These are phyloP conservation scores for Hyles vespertilio DNA, from an alignment of 1,140 invertebrate species.

Conservation along the genomic window DNA sequence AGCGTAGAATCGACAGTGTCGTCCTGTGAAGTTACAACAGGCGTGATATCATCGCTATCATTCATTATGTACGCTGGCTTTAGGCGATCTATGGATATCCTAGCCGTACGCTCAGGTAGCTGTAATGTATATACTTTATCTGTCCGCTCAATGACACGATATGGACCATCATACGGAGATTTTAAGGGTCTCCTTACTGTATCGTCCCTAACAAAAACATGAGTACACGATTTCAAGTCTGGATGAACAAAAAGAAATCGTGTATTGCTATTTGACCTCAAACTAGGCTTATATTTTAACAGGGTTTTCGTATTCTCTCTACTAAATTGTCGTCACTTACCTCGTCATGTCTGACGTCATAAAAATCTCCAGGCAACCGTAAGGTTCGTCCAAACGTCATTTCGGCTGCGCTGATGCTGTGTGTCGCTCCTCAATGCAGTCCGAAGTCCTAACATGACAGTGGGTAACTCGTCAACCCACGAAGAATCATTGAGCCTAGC, in stretches of 20 bases:
- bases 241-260: slow-evolving; percentile 1
- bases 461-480: slow-evolving; percentile 41
- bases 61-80: slow-evolving; percentile 13
- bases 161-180: slow-evolving; percentile 17
- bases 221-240: slow-evolving; percentile 6
- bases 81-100: slow-evolving; percentile 14
- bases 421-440: slow-evolving; percentile 11
- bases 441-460: slow-evolving; percentile 38
- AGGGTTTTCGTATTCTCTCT: slow-evolving; percentile 2
- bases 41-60: no score
- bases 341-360: not conserved
- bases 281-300: not conserved
- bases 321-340: slow-evolving; percentile 3
- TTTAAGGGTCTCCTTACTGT: slow-evolving; percentile 10
- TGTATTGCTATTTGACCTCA: not conserved
- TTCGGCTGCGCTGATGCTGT: slow-evolving; percentile 27
- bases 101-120: slow-evolving; percentile 7
- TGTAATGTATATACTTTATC: slow-evolving; percentile 17
- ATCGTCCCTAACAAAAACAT: slow-evolving; percentile 13
- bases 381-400: slow-evolving; percentile 10
- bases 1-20: no score
- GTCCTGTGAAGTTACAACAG: no score
- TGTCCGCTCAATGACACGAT: slow-evolving; percentile 7
- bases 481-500: slow-evolving; percentile 3
- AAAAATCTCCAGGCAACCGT: slow-evolving; percentile 17